Conservation (phyloP, 1,140 invertebrate genomes). For the Glossosoma conforme region DNA sequence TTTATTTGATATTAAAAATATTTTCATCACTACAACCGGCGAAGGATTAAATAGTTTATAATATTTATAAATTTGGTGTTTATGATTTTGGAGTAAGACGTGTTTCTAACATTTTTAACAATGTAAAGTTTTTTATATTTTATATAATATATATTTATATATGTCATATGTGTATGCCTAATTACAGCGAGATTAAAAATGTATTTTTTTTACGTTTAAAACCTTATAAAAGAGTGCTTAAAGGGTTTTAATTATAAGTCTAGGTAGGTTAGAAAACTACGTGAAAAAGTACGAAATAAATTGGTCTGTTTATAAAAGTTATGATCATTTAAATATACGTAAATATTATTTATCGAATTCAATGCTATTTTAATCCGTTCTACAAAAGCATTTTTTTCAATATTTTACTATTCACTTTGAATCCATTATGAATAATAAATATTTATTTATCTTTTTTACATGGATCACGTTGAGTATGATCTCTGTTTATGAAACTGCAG, state of each 20-base stretch:
- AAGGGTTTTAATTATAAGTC: constrained; percentile 2
- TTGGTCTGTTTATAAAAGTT: constrained; percentile 23
- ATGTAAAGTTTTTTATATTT: constrained; percentile 10
- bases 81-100: constrained; percentile 29
- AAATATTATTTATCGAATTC: too few species aligned
- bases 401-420: too few species aligned
- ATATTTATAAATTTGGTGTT: constrained; percentile 31
- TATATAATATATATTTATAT: constrained; percentile 7
- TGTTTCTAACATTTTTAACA: constrained; percentile 8
- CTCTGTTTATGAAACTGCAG: too few species aligned
- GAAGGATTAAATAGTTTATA: constrained; percentile 16
- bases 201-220: constrained; percentile 1
- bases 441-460: too few species aligned
- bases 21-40: constrained; percentile 11
- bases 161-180: constrained; percentile 12
- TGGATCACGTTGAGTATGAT: too few species aligned
- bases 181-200: constrained; percentile 16
- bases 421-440: too few species aligned
- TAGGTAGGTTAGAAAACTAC: constrained; percentile 14
- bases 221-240: background rate
- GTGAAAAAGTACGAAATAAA: constrained; percentile 24
- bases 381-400: too few species aligned
- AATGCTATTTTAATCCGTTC: too few species aligned
- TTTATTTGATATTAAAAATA: constrained; percentile 15
- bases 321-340: too few species aligned